A percentile compares a stretch with the other conserved stretches of the same genome.
These are phyloP conservation scores for Sinopyrophorus schimmeli DNA, from an alignment of 2,888 invertebrate species.

Conservation along the genomic window DNA sequence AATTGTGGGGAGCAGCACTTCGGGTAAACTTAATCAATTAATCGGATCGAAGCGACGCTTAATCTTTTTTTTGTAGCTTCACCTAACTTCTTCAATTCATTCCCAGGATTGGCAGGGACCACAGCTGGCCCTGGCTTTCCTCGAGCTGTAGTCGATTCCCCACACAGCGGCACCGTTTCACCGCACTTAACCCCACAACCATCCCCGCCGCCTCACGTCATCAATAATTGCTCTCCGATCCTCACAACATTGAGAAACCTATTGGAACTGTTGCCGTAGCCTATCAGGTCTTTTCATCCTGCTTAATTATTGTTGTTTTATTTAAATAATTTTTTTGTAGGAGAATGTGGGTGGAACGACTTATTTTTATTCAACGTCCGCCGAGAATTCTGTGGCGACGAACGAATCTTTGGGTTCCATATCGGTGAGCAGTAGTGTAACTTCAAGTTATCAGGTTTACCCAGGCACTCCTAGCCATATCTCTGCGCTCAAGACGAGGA, in stretches of 20 bases:
- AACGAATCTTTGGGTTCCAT: constrained; percentile 52
- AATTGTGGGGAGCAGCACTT: constrained; percentile 39
- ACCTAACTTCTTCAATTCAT: constrained; percentile 54
- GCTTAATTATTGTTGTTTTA: neutral
- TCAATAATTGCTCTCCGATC: constrained; percentile 53
- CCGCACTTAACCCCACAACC: constrained; percentile 58
- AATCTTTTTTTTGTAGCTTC: constrained; percentile 38
- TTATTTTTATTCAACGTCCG: constrained; percentile 81
- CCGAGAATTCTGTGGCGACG: constrained; percentile 55
- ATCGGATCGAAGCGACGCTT: neutral
- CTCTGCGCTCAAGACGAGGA: constrained; percentile 58
- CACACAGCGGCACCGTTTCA: constrained; percentile 49
- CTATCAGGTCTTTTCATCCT: constrained; percentile 45
- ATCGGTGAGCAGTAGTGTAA: constrained; percentile 45
- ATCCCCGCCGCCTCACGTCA: constrained; percentile 53
- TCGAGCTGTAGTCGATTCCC: constrained; percentile 48
- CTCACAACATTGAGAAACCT: constrained; percentile 47
- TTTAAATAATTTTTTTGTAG: constrained; percentile 53
- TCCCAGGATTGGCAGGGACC: constrained; percentile 45
- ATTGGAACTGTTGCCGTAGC: constrained; percentile 45
- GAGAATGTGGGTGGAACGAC: constrained; percentile 94
- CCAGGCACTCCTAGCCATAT: constrained; percentile 66
- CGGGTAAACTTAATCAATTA: constrained; percentile 27
- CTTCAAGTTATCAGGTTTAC: constrained; percentile 63
- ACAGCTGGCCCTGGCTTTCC: constrained; percentile 38